These are phyloP conservation scores for Standfussiana lucernea DNA, from an alignment of 2,888 invertebrate species.

Conservation along the genomic window DNA sequence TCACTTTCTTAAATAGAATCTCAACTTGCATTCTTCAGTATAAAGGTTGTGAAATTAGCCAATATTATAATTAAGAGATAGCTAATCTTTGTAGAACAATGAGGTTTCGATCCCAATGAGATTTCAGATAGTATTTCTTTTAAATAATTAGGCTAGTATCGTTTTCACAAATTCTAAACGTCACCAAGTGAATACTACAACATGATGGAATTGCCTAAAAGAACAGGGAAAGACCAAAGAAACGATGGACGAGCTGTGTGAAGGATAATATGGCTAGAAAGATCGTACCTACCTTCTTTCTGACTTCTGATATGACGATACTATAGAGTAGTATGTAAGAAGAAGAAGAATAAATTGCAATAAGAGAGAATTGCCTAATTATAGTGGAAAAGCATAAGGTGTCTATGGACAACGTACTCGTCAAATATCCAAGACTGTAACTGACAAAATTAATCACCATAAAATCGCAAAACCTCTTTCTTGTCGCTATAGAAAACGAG, in stretches of 20 bases:
- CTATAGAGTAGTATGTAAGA: neutral
- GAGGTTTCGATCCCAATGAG: slow-evolving; percentile 13
- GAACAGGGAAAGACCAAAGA: neutral
- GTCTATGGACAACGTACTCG: neutral
- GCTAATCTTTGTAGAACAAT: slow-evolving; percentile 38
- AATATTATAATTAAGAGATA: slow-evolving; percentile 58
- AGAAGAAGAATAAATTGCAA: neutral
- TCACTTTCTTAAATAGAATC: slow-evolving; percentile 61
- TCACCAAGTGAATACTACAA: neutral
- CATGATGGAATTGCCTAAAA: neutral
- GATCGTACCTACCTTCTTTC: too few relatives aligned
- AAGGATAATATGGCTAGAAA: neutral
- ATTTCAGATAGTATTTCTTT: slow-evolving; percentile 4
- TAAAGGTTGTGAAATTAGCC: slow-evolving; percentile 56
- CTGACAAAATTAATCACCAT: slow-evolving; percentile 7
- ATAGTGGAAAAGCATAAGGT: neutral
- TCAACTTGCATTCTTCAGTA: slow-evolving; percentile 51
- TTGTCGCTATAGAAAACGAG: slow-evolving; percentile 7
- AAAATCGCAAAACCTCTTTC: slow-evolving; percentile 21
- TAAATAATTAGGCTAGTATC: neutral
- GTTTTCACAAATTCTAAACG: neutral
- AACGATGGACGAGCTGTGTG: neutral
- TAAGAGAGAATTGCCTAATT: neutral
- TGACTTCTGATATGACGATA: neutral
- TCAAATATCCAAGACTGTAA: neutral